Conservation (phyloP, 2,797 vertebrate genomes). For the Periparus ater region DNA sequence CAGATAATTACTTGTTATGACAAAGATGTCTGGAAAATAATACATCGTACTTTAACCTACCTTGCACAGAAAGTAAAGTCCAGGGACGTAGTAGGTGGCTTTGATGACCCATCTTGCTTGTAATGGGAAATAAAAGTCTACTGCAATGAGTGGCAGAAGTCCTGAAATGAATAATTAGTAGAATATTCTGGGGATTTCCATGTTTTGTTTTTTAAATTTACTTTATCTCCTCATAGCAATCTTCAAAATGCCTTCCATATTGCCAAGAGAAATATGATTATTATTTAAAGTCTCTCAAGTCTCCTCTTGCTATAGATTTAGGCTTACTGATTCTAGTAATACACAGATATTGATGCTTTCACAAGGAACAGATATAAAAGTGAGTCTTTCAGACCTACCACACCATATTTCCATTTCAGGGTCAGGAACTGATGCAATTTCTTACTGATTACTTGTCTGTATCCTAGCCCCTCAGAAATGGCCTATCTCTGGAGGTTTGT, state of each 20-base stretch:
- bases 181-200: neutral
- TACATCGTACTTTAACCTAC: neutral
- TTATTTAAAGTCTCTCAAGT: neutral
- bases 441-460: neutral
- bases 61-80: neutral
- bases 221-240: neutral
- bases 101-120: neutral
- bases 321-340: neutral
- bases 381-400: neutral
- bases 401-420: neutral
- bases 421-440: neutral
- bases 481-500: neutral
- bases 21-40: neutral
- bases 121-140: neutral
- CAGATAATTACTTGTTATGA: neutral
- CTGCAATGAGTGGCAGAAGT: neutral
- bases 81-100: neutral
- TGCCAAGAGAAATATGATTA: neutral
- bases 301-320: neutral
- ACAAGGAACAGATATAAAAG: neutral
- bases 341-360: neutral
- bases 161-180: neutral
- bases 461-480: neutral
- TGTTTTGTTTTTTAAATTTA: fast-evolving
- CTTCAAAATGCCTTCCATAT: neutral